Evolutionary conservation across 2,113 vertebrate species (phyloP).

Genomic region (Scomber japonicus): DNA sequence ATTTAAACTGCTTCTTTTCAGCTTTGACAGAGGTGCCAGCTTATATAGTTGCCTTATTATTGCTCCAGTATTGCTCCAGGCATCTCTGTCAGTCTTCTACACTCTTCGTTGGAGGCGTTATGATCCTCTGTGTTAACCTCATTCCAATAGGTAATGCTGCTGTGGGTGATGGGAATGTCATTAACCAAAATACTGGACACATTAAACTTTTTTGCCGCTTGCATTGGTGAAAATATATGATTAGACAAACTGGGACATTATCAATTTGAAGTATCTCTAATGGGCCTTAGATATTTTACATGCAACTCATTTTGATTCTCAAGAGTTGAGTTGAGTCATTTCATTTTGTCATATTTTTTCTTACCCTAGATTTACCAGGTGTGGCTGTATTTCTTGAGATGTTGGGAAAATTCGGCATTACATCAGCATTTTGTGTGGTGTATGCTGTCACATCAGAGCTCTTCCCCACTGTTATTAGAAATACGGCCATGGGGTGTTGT

Average conservation of each 20-base stretch:
- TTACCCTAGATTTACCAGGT: slow-evolving; percentile 75
- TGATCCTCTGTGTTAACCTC: slow-evolving; percentile 89
- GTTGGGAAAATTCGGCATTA: slow-evolving; percentile 92
- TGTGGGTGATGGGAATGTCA: neutral
- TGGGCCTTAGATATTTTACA: too few relatives aligned
- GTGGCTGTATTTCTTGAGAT: slow-evolving; percentile 88
- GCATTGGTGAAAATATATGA: too few relatives aligned
- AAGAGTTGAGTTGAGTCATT: too few relatives aligned
- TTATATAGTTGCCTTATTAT: slow-evolving; percentile 86
- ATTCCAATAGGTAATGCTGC: slow-evolving; percentile 87
- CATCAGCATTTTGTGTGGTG: slow-evolving; percentile 89
- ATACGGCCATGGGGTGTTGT: slow-evolving; percentile 90
- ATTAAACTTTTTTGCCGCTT: too few relatives aligned
- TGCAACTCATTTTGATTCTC: too few relatives aligned
- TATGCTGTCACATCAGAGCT: slow-evolving; percentile 90
- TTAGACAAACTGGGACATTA: too few relatives aligned
- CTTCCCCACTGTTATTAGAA: slow-evolving; percentile 90
- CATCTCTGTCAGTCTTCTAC: slow-evolving; percentile 88
- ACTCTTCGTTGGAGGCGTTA: slow-evolving; percentile 88
- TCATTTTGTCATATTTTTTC: neutral
- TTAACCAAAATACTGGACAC: too few relatives aligned
- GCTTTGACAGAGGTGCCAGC: slow-evolving; percentile 89
- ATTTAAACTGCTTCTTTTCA: slow-evolving; percentile 90
- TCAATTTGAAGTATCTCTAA: too few relatives aligned
- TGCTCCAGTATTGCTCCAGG: slow-evolving; percentile 85